Percentiles rank a stretch among this genome's conserved stretches.
Evolutionary conservation across 1,140 invertebrate species (phyloP).

Genomic region (Trissolcus basalis): DNA sequence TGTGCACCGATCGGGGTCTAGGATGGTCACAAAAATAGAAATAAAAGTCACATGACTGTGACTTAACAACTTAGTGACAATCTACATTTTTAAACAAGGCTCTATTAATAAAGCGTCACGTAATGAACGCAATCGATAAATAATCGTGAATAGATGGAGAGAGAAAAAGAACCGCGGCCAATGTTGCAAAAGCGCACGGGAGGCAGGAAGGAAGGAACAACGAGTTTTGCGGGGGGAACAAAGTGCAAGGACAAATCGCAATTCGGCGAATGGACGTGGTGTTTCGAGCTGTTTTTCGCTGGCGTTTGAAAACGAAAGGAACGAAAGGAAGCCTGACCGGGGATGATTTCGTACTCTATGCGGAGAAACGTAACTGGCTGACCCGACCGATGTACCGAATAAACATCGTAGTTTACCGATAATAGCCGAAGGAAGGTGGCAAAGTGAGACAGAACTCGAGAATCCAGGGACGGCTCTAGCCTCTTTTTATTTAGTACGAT

Average conservation of each 20-base stretch:
- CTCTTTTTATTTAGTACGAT: conserved; percentile 3
- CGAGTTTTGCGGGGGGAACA: conserved; percentile 4
- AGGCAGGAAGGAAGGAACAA: conserved; percentile 30
- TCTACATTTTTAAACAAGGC: conserved; percentile 37
- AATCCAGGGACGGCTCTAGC: conserved; percentile 40
- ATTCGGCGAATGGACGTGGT: conserved; percentile 9
- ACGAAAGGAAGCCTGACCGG: conserved; percentile 28
- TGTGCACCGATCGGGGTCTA: neutral
- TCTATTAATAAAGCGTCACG: conserved; percentile 49
- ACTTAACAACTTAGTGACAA: conserved; percentile 41
- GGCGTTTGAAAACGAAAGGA: conserved; percentile 42
- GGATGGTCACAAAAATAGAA: conserved; percentile 34
- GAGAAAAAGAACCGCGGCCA: neutral
- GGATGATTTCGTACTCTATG: conserved; percentile 59
- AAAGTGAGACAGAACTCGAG: conserved; percentile 49
- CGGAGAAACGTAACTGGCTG: conserved; percentile 62
- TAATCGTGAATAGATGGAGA: conserved; percentile 12
- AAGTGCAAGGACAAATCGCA: conserved; percentile 31
- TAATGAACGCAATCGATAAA: conserved; percentile 48
- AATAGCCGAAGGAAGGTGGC: conserved; percentile 69
- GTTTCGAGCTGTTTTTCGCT: conserved; percentile 28
- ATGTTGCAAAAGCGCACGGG: conserved; percentile 11
- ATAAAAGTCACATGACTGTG: conserved; percentile 38
- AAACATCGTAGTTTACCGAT: conserved; percentile 72
- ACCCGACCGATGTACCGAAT: conserved; percentile 66